Conservation (phyloP, 2,888 invertebrate genomes). For the Tricholauxania praeusta region DNA sequence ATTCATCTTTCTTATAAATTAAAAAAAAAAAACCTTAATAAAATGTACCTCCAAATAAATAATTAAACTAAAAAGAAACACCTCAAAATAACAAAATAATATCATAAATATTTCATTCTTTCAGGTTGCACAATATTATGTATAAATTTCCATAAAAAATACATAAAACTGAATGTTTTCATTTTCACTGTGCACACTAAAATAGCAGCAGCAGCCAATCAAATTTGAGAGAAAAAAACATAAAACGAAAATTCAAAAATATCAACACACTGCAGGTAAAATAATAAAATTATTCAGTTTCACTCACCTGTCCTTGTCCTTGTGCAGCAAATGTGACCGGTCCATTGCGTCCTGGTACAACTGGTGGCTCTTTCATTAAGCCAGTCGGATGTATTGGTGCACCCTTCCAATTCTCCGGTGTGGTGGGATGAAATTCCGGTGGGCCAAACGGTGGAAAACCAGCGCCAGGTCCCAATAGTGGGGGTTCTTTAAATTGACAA, state of each 20-base stretch:
- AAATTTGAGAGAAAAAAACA: too few relatives aligned
- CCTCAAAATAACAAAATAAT: neutral
- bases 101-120: neutral
- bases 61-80: neutral
- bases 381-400: conserved; percentile 69
- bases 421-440: conserved; percentile 67
- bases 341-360: conserved; percentile 68
- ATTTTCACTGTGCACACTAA: neutral
- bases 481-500: conserved; percentile 69
- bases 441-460: conserved; percentile 67
- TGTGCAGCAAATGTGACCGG: conserved; percentile 66
- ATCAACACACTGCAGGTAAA: neutral
- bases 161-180: conserved; percentile 22
- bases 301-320: conserved; percentile 66
- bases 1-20: too few relatives aligned
- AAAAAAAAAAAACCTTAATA: too few relatives aligned
- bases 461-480: conserved; percentile 68
- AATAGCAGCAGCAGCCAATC: neutral
- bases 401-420: conserved; percentile 68
- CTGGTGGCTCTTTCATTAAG: conserved; percentile 74
- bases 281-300: neutral
- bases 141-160: neutral
- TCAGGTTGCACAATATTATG: too few relatives aligned
- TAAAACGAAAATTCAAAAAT: too few relatives aligned
- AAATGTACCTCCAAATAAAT: too few relatives aligned